These are phyloP conservation scores for Galerucella calmariensis DNA, from an alignment of 2,888 invertebrate species.

Conservation along the genomic window DNA sequence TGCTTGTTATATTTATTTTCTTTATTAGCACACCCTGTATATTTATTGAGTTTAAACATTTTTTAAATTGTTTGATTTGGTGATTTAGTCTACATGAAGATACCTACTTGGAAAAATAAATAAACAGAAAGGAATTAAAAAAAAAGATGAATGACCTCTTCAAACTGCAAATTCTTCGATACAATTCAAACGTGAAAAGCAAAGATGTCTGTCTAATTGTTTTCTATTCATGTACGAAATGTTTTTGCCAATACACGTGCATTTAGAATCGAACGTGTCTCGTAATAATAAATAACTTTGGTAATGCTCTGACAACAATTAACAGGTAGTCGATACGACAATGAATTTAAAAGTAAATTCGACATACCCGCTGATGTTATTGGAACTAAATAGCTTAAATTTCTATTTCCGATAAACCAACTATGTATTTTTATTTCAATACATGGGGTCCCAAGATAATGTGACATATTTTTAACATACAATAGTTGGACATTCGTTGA, in stretches of 20 bases:
- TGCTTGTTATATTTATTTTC: too few relatives aligned
- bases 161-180: conserved; percentile 4
- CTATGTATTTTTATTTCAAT: neutral
- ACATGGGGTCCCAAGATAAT: too few relatives aligned
- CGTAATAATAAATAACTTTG: conserved; percentile 28
- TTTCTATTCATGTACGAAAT: conserved; percentile 30
- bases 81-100: neutral
- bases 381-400: neutral
- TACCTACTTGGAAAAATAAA: neutral
- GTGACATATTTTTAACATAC: too few relatives aligned
- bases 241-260: conserved; percentile 45
- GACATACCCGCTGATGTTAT: neutral
- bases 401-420: neutral
- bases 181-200: conserved; percentile 21
- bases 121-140: neutral
- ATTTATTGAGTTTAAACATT: too few relatives aligned
- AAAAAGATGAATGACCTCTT: conserved; percentile 13
- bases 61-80: too few relatives aligned
- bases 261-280: conserved; percentile 44
- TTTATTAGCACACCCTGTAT: too few relatives aligned
- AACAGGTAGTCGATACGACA: neutral
- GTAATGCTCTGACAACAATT: neutral
- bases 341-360: neutral
- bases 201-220: conserved; percentile 36
- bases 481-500: too few relatives aligned